Base-by-base conservation (phyloP, 2,797 vertebrate species). In the Dermochelys coriacea region DNA sequence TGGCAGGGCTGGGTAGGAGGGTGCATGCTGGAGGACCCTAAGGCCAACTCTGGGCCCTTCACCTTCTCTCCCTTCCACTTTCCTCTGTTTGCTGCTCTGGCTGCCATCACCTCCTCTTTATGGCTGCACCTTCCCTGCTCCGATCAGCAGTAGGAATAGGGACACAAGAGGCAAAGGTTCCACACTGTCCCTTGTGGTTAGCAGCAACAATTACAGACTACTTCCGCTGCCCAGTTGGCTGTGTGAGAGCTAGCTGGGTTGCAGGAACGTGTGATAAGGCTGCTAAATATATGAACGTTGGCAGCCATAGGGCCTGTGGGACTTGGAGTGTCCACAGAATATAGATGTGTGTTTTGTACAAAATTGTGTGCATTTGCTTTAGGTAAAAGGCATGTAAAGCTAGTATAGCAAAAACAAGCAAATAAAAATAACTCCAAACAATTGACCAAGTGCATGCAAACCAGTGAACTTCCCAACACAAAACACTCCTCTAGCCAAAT, bases 161-260 rank as follows among this genome's bases (percentile, higher is more conserved):
- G 47, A 83, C 41, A 8, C 37, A 64, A 1, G 8, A 81, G 80
- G 49, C 27, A 3, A n/a, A 88, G 91, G 87, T 94, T 84, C 82
- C 57, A 37, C 89, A 4, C 59, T 75, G 86, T 78, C 74, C 49
- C 59, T 84, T 82, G 75, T 87, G 96, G 91, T 93, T 64, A 89
- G 89, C 89, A 96, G 92, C 92, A 94, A 57, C 93, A 93, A 79
- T 94, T 94, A 88, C 45, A 80, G 82, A 10, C 52, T 57, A 5
- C 82, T 94, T 18, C 80, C 51, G 84, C 86, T 91, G 54, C 57
- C 51, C 84, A 82, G 86, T 87, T 92, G 89, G 78, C 4, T 85
- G 3, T 51, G 37, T 21, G 89, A 83, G 87, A 84, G 90, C 89
- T 93, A 84, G 15, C 80, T 93, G 88, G 77, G 87, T 51, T 91